Conservation (phyloP, 2,888 invertebrate genomes). For the Spicauda simplicius region DNA sequence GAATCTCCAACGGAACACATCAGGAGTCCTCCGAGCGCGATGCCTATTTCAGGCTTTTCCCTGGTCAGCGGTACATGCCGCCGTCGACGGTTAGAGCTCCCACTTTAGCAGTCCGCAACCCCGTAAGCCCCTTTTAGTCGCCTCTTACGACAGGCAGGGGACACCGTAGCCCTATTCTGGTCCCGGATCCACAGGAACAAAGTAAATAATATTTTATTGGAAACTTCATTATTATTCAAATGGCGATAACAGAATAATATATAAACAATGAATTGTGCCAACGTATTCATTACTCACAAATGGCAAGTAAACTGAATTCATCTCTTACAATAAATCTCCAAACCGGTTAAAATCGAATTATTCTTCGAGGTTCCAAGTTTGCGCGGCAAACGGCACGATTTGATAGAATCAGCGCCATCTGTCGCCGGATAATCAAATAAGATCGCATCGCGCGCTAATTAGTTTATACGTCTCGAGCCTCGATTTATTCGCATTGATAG, state of each 20-base stretch:
- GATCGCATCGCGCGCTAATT: constrained; percentile 73
- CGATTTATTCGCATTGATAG: constrained; percentile 53
- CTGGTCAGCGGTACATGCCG: no score
- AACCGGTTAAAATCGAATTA: constrained; percentile 75
- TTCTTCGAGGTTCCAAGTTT: constrained; percentile 56
- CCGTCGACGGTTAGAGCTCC: no score
- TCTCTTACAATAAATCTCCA: constrained; percentile 70
- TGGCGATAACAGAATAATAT: not conserved
- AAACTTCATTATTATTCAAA: no score
- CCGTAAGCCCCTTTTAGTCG: no score
- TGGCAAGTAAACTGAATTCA: constrained; percentile 58
- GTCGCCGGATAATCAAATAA: constrained; percentile 75
- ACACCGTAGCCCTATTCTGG: no score
- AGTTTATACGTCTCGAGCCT: constrained; percentile 65
- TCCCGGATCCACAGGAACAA: no score
- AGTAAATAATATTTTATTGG: no score
- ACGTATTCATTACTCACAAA: constrained; percentile 42
- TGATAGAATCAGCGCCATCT: constrained; percentile 76
- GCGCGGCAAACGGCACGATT: constrained; percentile 59
- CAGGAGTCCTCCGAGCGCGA: no score
- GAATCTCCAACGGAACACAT: no score
- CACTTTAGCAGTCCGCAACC: no score
- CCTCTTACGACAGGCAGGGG: no score
- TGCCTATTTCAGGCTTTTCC: no score
- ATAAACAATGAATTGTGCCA: not conserved